Percentiles rank a stretch among this genome's conserved stretches.
Conservation (phyloP, 2,888 invertebrate species). For the Philereme vetulata region DNA sequence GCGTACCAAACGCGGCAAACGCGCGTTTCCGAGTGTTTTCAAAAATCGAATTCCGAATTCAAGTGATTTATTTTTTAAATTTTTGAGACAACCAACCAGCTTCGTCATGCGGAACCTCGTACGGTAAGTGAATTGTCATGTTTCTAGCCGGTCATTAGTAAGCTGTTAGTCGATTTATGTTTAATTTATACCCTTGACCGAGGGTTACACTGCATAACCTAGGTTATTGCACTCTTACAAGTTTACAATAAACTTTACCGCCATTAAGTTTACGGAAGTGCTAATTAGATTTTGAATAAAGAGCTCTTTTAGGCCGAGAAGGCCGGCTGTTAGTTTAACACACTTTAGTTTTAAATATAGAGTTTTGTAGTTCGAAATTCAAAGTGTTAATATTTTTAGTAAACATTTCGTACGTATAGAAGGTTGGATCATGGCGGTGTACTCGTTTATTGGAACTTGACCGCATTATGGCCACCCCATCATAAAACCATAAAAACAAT, state of each 20-base stretch:
- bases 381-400: slow-evolving; percentile 35
- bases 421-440: slow-evolving; percentile 8
- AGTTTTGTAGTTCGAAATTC: slow-evolving; percentile 19
- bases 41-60: slow-evolving; percentile 47
- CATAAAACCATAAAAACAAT: slow-evolving; percentile 44
- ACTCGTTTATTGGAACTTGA: slow-evolving; percentile 24
- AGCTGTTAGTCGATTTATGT: slow-evolving; percentile 44
- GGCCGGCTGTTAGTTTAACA: slow-evolving; percentile 19
- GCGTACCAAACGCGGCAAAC: slow-evolving; percentile 50
- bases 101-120: slow-evolving; percentile 71
- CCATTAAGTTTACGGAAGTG: slow-evolving; percentile 49
- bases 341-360: slow-evolving; percentile 6
- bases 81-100: slow-evolving; percentile 44
- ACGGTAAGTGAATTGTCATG: slow-evolving; percentile 59
- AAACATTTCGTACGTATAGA: slow-evolving; percentile 12
- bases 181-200: slow-evolving; percentile 53
- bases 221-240: slow-evolving; percentile 52
- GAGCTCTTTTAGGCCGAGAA: slow-evolving; percentile 31
- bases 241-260: slow-evolving; percentile 43
- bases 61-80: slow-evolving; percentile 45
- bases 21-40: slow-evolving; percentile 51
- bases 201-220: slow-evolving; percentile 50
- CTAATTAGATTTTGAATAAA: slow-evolving; percentile 45
- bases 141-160: slow-evolving; percentile 31
- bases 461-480: slow-evolving; percentile 40